Base-by-base conservation (phyloP, 2,888 invertebrate genomes). In the Drosophila merina region DNA sequence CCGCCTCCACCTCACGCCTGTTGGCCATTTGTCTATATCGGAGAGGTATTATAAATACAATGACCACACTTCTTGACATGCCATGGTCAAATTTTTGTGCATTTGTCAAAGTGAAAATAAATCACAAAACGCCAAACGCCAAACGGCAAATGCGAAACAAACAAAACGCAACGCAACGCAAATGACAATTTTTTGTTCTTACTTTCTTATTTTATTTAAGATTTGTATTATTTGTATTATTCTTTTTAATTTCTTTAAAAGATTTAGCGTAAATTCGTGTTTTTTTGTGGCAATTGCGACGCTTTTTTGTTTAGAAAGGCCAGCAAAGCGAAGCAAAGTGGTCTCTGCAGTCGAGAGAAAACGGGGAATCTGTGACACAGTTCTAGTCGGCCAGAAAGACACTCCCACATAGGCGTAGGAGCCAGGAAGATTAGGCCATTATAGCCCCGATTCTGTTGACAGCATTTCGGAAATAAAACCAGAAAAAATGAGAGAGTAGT, bases 51-150 rank as follows among this genome's bases (percentile, higher is more conserved):
- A 76, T 83, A 83, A 83, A 82, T 78, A 82, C 82, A 82, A 78
- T 82, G 82, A 82, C 82, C 82, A 82, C 81, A 81, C 75, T 69
- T 72, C 82, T 86, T 83, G 86, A 82, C 86, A 79, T 83, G 78
- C 86, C 82, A 82, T 86, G 82, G 82, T 86, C 82, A 82, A 83
- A 82, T 86, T 80, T 80, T 83, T 82, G 82, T 82, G 82, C 82
- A 86, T 82, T 82, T 86, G 82, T 86, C 82, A 80, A 83, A 82
- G 75, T 71, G 78, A 73, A 82, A 86, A 86, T 82, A 82, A 82
- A 83, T 82, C 86, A 82, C 80, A 86, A 77, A 79, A 72, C 77
- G 71, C 55, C 60, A 50, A 69, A 78, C 36, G 38, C 76, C 20
- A 20, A 20, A 20, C 20, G 20, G 20, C 20, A 20, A 20, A 20